Evolutionary conservation across 2,113 vertebrate species (phyloP).

Genomic region (Xenotilapia longispinis): DNA sequence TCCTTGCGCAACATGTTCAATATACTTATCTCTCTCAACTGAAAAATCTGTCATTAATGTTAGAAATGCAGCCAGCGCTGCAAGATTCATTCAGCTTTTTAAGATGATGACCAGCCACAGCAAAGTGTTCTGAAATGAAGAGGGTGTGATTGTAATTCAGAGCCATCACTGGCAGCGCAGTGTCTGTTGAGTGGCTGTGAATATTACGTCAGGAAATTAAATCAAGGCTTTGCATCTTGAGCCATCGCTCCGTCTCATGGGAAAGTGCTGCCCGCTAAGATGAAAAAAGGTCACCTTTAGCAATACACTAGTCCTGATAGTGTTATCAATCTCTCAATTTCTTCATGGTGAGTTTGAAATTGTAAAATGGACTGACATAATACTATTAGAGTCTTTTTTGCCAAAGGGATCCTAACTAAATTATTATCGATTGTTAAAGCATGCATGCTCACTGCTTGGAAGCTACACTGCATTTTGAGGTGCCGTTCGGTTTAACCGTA

Average conservation of each 20-base stretch:
- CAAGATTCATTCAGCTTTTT: background rate
- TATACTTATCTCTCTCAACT: background rate
- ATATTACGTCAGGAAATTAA: slow-evolving; percentile 45
- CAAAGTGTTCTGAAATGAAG: slow-evolving; percentile 6
- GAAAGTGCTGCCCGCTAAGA: slow-evolving; percentile 4
- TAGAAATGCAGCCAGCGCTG: background rate
- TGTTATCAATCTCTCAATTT: background rate
- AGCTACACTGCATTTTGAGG: background rate
- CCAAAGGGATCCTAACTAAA: background rate
- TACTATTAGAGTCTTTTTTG: background rate
- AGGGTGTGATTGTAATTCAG: slow-evolving; percentile 30
- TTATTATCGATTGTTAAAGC: background rate
- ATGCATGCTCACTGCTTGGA: background rate
- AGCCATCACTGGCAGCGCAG: background rate
- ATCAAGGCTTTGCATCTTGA: background rate
- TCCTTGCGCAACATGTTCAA: background rate
- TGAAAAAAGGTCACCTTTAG: slow-evolving; percentile 30
- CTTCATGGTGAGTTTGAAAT: background rate
- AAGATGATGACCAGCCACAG: background rate
- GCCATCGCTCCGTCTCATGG: background rate
- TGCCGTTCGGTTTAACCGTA: background rate
- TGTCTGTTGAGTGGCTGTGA: background rate
- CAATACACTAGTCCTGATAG: background rate
- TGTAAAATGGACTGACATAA: background rate
- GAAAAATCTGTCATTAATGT: background rate